These are phyloP conservation scores for Zhuqinia jingwanae DNA, from an alignment of 2,888 invertebrate genomes.

Conservation along the genomic window DNA sequence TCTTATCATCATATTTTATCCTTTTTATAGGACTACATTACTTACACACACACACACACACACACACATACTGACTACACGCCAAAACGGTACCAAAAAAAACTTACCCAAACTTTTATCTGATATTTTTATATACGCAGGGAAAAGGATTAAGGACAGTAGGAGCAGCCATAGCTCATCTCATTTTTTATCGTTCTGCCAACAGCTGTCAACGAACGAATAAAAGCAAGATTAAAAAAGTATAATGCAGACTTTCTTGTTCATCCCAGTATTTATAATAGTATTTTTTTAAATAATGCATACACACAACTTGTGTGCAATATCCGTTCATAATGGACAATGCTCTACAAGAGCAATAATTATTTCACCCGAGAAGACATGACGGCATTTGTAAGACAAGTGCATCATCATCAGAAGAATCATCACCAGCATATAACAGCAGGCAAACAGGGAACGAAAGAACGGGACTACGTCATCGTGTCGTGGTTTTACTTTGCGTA, in stretches of 20 bases:
- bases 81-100: no score
- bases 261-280: not conserved
- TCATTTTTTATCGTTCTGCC: constrained; percentile 24
- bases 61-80: no score
- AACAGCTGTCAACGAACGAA: constrained; percentile 55
- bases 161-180: constrained; percentile 49
- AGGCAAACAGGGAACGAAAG: constrained; percentile 20
- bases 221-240: constrained; percentile 51
- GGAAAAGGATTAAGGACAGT: constrained; percentile 63
- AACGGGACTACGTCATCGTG: constrained; percentile 49
- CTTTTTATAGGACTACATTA: not conserved
- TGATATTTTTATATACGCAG: not conserved
- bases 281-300: not conserved
- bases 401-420: constrained; percentile 17
- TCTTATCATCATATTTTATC: constrained; percentile 41
- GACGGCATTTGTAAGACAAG: constrained; percentile 52
- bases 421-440: not conserved
- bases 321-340: constrained; percentile 57
- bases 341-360: constrained; percentile 62
- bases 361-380: constrained; percentile 58
- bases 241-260: constrained; percentile 1
- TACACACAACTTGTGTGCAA: not conserved
- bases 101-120: no score
- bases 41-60: no score
- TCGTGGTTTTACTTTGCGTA: constrained; percentile 40